Conservation (phyloP, 2,113 vertebrate species). For the Entomyzon cyanotis region DNA sequence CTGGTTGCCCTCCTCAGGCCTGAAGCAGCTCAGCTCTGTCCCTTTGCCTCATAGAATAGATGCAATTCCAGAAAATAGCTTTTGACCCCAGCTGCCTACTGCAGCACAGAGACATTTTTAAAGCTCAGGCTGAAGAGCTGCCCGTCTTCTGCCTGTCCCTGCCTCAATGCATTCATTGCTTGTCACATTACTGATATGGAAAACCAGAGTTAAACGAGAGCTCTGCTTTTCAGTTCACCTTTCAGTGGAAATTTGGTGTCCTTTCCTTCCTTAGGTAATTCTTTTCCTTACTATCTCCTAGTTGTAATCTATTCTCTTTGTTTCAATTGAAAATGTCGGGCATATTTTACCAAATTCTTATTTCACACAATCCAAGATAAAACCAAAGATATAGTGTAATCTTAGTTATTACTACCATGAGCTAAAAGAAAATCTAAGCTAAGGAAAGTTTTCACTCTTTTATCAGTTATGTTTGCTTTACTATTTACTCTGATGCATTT, state of each 20-base stretch:
- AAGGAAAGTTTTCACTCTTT: background rate
- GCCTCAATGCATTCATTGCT: rapidly evolving
- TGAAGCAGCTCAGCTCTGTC: background rate
- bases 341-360: background rate
- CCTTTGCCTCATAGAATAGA: background rate
- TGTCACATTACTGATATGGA: background rate
- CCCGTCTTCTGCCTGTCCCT: background rate
- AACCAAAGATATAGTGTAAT: background rate
- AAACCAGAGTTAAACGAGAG: background rate
- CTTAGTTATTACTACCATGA: background rate
- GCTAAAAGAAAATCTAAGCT: background rate
- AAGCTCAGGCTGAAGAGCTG: background rate
- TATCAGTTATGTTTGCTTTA: background rate
- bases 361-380: background rate
- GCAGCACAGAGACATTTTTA: background rate
- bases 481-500: background rate
- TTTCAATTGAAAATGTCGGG: background rate
- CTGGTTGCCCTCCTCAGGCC: background rate
- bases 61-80: background rate
- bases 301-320: background rate
- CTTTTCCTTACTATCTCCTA: background rate
- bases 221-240: background rate
- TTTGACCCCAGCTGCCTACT: background rate
- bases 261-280: background rate
- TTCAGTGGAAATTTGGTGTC: background rate